Conservation (phyloP, 2,888 invertebrate genomes). For the Caenorhabditis uteleia region DNA sequence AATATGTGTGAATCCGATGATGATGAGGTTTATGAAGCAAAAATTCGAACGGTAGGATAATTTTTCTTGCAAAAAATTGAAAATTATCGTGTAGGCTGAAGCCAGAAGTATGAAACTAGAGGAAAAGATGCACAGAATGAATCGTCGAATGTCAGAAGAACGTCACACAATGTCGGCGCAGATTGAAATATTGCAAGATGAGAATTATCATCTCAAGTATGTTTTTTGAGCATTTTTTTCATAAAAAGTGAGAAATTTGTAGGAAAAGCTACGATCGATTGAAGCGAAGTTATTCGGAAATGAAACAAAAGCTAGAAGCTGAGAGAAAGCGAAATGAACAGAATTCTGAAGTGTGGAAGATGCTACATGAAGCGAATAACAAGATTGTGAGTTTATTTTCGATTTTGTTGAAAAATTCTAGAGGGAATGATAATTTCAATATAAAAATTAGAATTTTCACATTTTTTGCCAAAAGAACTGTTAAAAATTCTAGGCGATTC, state of each 20-base stretch:
- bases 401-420: too few relatives aligned
- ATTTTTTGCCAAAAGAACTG: too few relatives aligned
- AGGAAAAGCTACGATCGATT: slow-evolving; percentile 32
- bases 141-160: slow-evolving; percentile 23
- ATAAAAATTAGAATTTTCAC: too few relatives aligned
- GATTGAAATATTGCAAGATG: slow-evolving; percentile 25
- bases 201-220: slow-evolving; percentile 25
- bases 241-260: neutral
- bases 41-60: slow-evolving; percentile 9
- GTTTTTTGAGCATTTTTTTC: slow-evolving; percentile 1
- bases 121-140: slow-evolving; percentile 24
- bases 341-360: slow-evolving; percentile 23
- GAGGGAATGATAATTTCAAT: slow-evolving; percentile 15
- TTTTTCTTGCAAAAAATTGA: neutral
- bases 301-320: slow-evolving; percentile 20
- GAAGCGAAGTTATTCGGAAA: slow-evolving; percentile 11
- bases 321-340: slow-evolving; percentile 26
- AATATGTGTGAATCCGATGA: slow-evolving; percentile 36
- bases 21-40: slow-evolving; percentile 21
- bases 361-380: slow-evolving; percentile 35
- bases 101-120: slow-evolving; percentile 14
- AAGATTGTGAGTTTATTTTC: slow-evolving; percentile 5
- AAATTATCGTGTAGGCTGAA: too few relatives aligned
- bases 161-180: slow-evolving; percentile 17
- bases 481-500: slow-evolving; percentile 8